Evolutionary conservation across 2,888 invertebrate species (phyloP).

Genomic region (Nemotelus nigrinus): DNA sequence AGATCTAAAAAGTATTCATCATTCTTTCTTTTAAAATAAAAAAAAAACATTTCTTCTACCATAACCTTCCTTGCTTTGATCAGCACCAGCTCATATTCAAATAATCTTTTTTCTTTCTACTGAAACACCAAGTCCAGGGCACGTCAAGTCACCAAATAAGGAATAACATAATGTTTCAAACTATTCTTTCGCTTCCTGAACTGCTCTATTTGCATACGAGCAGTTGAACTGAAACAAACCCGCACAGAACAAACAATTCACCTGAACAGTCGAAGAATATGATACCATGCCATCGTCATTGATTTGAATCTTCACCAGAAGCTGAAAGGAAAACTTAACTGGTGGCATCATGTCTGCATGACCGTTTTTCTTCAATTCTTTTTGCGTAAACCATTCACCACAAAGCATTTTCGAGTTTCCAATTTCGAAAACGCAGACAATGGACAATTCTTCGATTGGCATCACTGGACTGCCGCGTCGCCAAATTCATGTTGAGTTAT

Average conservation of each 20-base stretch:
- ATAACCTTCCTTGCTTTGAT: too few species aligned
- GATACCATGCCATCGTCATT: neutral
- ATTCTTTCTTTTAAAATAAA: too few species aligned
- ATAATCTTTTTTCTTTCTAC: neutral
- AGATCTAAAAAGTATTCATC: too few species aligned
- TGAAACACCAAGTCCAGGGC: neutral
- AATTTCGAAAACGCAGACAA: slow-evolving; percentile 30
- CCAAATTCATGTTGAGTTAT: slow-evolving; percentile 34
- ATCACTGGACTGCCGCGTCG: slow-evolving; percentile 22
- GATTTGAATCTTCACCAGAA: slow-evolving; percentile 17
- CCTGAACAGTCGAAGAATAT: neutral
- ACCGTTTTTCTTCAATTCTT: neutral
- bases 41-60: too few species aligned
- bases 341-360: slow-evolving; percentile 17
- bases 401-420: slow-evolving; percentile 2
- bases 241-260: neutral
- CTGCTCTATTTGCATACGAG: slow-evolving; percentile 28
- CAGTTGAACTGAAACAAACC: slow-evolving; percentile 19
- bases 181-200: neutral
- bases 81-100: neutral
- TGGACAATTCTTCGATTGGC: slow-evolving; percentile 38
- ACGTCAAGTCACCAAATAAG: slow-evolving; percentile 24
- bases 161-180: slow-evolving; percentile 19
- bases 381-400: neutral
- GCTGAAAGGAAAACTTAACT: neutral